phyloP scores from a whole-genome alignment of 1,140 invertebrate species.

The Tribolium madens region DNA sequence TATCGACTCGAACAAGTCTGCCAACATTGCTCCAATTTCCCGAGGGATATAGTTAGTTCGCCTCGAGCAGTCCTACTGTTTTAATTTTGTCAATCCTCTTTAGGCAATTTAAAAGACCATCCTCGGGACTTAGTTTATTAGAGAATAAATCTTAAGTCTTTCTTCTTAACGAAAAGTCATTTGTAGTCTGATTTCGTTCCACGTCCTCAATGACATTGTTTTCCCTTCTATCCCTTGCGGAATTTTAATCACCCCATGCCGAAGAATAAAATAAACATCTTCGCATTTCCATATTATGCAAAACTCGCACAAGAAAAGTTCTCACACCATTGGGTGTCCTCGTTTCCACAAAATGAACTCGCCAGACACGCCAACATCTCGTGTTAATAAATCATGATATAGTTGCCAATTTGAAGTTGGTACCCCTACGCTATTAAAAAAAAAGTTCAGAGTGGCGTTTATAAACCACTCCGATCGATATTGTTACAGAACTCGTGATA shows the following conservation, averaged over 20 bases:
- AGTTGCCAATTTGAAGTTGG: background rate
- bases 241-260: slow-evolving; percentile 32
- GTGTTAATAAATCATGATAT: background rate
- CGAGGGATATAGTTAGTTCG: slow-evolving; percentile 57
- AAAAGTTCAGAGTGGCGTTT: background rate
- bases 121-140: slow-evolving; percentile 56
- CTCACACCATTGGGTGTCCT: background rate
- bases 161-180: slow-evolving; percentile 42
- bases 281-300: slow-evolving; percentile 22
- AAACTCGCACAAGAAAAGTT: background rate
- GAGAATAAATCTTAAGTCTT: slow-evolving; percentile 55
- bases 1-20: slow-evolving; percentile 24
- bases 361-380: background rate
- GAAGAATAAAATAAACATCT: slow-evolving; percentile 31
- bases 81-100: slow-evolving; percentile 63
- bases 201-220: slow-evolving; percentile 30
- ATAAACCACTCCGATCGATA: background rate
- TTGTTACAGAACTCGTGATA: background rate
- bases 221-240: slow-evolving; percentile 14
- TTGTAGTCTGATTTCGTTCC: slow-evolving; percentile 21
- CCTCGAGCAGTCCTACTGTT: slow-evolving; percentile 50
- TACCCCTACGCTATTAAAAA: no score
- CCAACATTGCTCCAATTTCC: slow-evolving; percentile 57
- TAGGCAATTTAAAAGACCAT: slow-evolving; percentile 58
- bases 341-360: background rate